Conservation (phyloP, 2,113 vertebrate genomes). For the Psephotus haematonotus region DNA sequence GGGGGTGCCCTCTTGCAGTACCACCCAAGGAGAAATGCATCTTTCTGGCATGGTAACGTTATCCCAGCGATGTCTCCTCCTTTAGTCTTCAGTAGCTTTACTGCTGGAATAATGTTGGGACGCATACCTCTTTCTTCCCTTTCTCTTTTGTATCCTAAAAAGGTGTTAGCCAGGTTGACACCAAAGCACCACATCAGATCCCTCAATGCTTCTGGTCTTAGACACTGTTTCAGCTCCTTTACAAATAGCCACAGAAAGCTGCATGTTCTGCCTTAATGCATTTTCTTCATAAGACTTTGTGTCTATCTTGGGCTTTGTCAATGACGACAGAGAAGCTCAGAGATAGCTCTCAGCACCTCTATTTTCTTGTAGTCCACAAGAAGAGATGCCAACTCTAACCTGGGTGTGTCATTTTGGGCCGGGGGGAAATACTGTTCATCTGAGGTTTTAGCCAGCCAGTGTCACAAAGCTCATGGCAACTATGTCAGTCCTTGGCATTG, state of each 20-base stretch:
- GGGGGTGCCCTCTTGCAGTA: not conserved
- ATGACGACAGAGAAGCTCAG: not conserved
- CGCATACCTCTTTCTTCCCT: not conserved
- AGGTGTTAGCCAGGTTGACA: not conserved
- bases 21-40: not conserved
- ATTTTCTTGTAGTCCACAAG: not conserved
- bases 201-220: not conserved
- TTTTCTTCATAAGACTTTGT: not conserved
- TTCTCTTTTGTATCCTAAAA: not conserved
- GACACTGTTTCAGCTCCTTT: not conserved
- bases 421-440: not conserved
- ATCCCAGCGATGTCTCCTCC: not conserved
- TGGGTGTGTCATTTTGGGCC: rapidly evolving
- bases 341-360: not conserved
- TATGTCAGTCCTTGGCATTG: not conserved
- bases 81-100: not conserved
- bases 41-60: not conserved
- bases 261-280: not conserved
- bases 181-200: not conserved
- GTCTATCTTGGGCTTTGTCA: not conserved
- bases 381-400: not conserved
- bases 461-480: not conserved
- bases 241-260: not conserved
- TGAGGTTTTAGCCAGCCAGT: not conserved
- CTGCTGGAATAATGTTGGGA: not conserved